These are phyloP conservation scores for Chironex yamaguchii DNA, from an alignment of 30 jellyfish, hydroid and myxozoan genomes.

Conservation along the genomic window DNA sequence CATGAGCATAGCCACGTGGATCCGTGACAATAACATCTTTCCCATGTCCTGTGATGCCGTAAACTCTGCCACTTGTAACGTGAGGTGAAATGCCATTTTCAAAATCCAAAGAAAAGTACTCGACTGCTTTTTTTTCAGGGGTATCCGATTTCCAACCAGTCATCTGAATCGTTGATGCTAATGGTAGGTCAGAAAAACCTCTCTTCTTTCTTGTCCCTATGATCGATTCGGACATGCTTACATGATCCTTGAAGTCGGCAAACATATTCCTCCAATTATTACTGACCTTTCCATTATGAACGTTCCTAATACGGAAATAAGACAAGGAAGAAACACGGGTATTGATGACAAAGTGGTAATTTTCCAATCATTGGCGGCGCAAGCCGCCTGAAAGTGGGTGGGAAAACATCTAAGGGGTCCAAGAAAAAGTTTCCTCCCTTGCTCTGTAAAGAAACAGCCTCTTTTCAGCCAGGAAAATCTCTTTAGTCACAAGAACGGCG, in stretches of 20 bases:
- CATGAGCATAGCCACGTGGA: slow-evolving; percentile 54
- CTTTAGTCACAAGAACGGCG: no score
- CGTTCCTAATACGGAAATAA: background rate
- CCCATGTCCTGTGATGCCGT: slow-evolving; percentile 69
- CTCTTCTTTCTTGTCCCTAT: background rate
- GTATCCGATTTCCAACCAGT: slow-evolving; percentile 75
- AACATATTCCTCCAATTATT: no score
- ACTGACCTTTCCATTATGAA: background rate
- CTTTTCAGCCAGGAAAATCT: no score
- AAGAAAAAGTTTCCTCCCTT: no score
- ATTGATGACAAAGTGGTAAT: no score
- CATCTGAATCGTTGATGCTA: slow-evolving; percentile 59
- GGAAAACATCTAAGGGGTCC: no score
- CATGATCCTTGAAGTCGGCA: background rate
- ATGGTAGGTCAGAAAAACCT: slow-evolving; percentile 47
- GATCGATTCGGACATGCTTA: background rate
- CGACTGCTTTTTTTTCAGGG: slow-evolving; percentile 54
- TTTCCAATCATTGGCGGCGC: no score
- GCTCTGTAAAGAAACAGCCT: no score
- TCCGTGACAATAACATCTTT: slow-evolving; percentile 71
- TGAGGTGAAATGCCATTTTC: slow-evolving; percentile 77
- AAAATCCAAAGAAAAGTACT: slow-evolving; percentile 59
- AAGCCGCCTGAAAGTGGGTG: no score
- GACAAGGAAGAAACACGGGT: no score
- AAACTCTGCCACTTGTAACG: background rate